phyloP scores from a whole-genome alignment of 2,113 vertebrate genomes.

The Crotophaga sulcirostris region DNA sequence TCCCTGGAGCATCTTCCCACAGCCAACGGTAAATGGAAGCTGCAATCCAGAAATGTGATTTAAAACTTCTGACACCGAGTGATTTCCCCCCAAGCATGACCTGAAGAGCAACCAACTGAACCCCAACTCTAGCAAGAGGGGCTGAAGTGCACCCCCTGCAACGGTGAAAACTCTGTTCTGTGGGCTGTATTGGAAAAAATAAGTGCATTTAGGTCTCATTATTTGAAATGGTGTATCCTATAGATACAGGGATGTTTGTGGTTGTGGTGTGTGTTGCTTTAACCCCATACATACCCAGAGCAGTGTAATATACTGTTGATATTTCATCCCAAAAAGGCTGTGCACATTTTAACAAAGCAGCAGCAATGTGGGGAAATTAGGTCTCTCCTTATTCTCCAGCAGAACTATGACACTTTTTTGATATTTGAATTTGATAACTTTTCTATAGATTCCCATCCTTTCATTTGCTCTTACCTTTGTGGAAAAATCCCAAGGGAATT shows the following conservation, averaged over 20 bases:
- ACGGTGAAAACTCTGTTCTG: not conserved
- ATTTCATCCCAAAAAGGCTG: not conserved
- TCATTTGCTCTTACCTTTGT: not conserved
- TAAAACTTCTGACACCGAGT: not conserved
- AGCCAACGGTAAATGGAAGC: not conserved
- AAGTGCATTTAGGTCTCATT: not conserved
- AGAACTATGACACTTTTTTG: not conserved
- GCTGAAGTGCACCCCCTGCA: not conserved
- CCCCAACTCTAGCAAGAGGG: not conserved
- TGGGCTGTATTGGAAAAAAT: not conserved
- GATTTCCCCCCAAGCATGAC: not conserved
- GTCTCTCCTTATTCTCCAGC: not conserved
- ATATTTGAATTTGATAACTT: not conserved
- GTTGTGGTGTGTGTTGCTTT: not conserved
- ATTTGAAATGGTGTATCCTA: not conserved
- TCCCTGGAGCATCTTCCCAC: not conserved
- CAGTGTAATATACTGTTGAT: accelerated
- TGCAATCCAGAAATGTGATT: not conserved
- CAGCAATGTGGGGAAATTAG: not conserved
- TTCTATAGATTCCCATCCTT: not conserved
- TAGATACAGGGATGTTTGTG: not conserved
- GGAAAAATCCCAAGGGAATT: not conserved
- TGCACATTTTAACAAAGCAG: not conserved
- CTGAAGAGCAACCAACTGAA: not conserved
- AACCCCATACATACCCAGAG: not conserved